Conservation (phyloP, 2,888 invertebrate species). For the Cataglyphis albicans region DNA sequence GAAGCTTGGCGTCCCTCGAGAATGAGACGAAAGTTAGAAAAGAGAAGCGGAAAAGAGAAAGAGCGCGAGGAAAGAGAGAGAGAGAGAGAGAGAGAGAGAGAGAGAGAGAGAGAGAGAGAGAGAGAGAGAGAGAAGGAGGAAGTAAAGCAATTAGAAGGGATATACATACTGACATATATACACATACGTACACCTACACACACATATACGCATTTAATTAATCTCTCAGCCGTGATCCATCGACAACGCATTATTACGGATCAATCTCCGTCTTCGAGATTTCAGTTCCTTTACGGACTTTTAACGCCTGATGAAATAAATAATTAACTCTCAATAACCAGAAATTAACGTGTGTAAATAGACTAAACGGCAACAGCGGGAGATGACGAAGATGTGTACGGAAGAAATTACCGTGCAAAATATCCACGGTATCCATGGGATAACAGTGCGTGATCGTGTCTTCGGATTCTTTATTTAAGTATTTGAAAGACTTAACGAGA, state of each 20-base stretch:
- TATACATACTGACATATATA: background rate
- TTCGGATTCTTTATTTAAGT: conserved; percentile 40
- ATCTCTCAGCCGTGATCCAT: conserved; percentile 71
- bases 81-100: background rate
- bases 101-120: conserved; percentile 10
- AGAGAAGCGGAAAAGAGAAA: conserved; percentile 34
- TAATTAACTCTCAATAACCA: conserved; percentile 50
- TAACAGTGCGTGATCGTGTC: background rate
- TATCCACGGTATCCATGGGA: background rate
- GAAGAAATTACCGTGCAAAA: conserved; percentile 26
- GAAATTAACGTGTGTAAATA: background rate
- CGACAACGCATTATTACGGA: conserved; percentile 79
- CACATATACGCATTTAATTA: conserved; percentile 11
- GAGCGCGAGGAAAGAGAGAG: conserved; percentile 13
- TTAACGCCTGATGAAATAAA: conserved; percentile 59
- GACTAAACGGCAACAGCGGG: conserved; percentile 5
- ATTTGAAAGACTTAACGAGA: conserved; percentile 52
- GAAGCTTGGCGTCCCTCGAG: conserved; percentile 57
- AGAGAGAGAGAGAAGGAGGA: conserved; percentile 1
- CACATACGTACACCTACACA: background rate
- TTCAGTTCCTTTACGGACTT: conserved; percentile 68
- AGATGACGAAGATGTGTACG: conserved; percentile 6
- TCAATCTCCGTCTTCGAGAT: conserved; percentile 76
- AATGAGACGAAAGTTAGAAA: conserved; percentile 64
- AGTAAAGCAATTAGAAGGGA: conserved; percentile 24